A percentile compares a stretch with the other conserved stretches of the same genome.
Evolutionary conservation across 2,797 vertebrate genomes (phyloP).

Genomic region (Rhadinocentrus ornatus): DNA sequence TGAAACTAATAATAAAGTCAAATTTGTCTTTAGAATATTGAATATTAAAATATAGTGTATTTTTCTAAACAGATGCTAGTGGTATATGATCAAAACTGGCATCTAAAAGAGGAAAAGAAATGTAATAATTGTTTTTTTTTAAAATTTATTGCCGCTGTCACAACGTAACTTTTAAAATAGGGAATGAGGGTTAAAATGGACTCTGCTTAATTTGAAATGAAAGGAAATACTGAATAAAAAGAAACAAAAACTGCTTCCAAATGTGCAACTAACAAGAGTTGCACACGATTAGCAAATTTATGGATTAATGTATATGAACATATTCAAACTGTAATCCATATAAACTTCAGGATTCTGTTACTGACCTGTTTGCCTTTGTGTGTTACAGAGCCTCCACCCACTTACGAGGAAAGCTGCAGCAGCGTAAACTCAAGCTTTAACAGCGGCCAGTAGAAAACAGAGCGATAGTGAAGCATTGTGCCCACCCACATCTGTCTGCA

Average conservation of each 20-base stretch:
- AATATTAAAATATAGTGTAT: too few species aligned
- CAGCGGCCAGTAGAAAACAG: constrained; percentile 73
- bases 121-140: too few species aligned
- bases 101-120: too few species aligned
- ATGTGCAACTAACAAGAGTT: neutral
- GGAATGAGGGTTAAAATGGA: too few species aligned
- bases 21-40: too few species aligned
- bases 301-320: neutral
- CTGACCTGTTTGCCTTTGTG: constrained; percentile 29
- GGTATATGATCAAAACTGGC: too few species aligned
- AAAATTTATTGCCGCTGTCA: too few species aligned
- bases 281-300: neutral
- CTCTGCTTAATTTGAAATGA: too few species aligned
- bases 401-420: constrained; percentile 97
- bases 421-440: constrained; percentile 83
- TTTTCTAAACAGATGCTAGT: too few species aligned
- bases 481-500: constrained; percentile 33
- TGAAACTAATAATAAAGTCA: too few species aligned
- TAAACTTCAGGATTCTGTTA: neutral
- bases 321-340: neutral
- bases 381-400: constrained; percentile 91
- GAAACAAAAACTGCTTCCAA: neutral
- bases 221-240: neutral
- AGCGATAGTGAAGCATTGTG: constrained; percentile 11
- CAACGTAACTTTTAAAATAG: too few species aligned